Percentiles rank a stretch among this genome's conserved stretches.
Evolutionary conservation across 2,113 vertebrate genomes (phyloP).

Genomic region (Stegostoma tigrinum): DNA sequence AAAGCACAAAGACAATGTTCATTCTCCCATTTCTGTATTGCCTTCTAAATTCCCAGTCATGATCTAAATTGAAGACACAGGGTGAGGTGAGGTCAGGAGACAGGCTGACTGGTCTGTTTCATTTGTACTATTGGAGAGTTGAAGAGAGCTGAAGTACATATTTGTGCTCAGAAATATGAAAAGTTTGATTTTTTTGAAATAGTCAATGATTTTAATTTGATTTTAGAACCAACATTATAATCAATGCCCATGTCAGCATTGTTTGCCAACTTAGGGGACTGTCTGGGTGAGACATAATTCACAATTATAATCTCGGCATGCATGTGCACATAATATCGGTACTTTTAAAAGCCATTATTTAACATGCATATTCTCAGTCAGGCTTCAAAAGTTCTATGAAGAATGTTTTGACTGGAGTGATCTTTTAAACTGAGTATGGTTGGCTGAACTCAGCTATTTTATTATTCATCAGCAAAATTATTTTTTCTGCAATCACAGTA

Average conservation of each 20-base stretch:
- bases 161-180: neutral
- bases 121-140: neutral
- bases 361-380: neutral
- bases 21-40: neutral
- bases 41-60: neutral
- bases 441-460: constrained; percentile 9
- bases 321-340: neutral
- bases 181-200: neutral
- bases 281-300: neutral
- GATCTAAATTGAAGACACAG: neutral
- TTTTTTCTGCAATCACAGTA: constrained; percentile 15
- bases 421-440: neutral
- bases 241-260: neutral
- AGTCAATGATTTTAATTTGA: neutral
- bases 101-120: neutral
- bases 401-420: neutral
- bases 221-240: neutral
- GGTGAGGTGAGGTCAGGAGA: neutral
- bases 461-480: neutral
- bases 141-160: neutral
- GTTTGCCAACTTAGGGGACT: neutral
- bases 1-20: neutral
- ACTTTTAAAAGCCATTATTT: no score
- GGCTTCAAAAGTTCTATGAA: neutral
- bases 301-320: neutral